Base-by-base conservation (phyloP, 2,797 vertebrate species). In the Sebastes taczanowskii region DNA sequence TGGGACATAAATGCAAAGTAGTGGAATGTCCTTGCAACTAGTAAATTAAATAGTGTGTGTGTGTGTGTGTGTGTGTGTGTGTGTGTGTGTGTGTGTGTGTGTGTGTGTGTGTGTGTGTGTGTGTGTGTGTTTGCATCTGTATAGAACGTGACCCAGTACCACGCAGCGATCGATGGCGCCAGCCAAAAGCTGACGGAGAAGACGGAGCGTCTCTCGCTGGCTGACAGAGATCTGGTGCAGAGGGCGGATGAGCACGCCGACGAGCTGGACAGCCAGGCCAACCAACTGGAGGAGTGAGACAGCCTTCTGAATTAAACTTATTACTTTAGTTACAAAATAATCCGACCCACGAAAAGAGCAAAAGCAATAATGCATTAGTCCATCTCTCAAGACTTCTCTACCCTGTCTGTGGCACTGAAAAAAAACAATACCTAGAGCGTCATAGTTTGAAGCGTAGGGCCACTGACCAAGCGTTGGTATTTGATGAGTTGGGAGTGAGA, bases 151-250 rank as follows among this genome's bases (percentile, higher is more conserved):
- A 97, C 95, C 0, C 91, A 95, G 35, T 96, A 97, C 91, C 97
- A 97, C 7, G 98, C 98, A 27, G 96, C 97, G 77, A 96, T 99
- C 78, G 98, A 99, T 52, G 98, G 98, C 14, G 98, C 97, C 1
- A 91, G 91, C 83, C 92, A 90, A 55, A 95, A 94, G 77, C 86
- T 99, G 85, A 94, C 87, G 73, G 95, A 96, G 73, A 97, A 96
- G 91, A 91, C 94, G 1, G 95, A 96, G 89, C 96, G 95, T 27
- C 93, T 99, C 20, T 96, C 96, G 8, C 84, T 95, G 71, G 96
- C 95, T 8, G 96, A 97, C 94, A 93, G 91, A 53, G 94, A 96
- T 42, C 93, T 97, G 90, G 97, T 98, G 56, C 96, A 96, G 90
- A 95, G 93, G 71, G 97, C 97, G 1, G 91, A 93, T 58, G 83